Percentiles rank a stretch among this genome's conserved stretches.
These are phyloP conservation scores for Eurystomus gularis DNA, from an alignment of 2,113 vertebrate species.

Conservation along the genomic window DNA sequence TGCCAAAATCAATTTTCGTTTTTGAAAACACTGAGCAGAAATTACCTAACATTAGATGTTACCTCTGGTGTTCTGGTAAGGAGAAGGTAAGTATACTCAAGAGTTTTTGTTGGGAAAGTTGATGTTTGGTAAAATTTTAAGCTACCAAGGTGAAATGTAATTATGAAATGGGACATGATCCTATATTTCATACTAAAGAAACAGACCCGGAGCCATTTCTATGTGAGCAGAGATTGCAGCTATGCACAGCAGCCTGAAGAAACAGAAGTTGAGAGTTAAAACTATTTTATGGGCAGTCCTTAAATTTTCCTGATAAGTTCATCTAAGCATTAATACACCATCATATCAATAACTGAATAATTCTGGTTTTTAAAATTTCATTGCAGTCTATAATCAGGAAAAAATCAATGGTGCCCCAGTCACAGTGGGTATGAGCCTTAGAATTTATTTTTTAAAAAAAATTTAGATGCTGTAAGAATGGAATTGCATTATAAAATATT, in stretches of 20 bases:
- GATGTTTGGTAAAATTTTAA: background rate
- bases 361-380: background rate
- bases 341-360: background rate
- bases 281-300: background rate
- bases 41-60: background rate
- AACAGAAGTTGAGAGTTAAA: background rate
- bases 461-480: background rate
- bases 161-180: background rate
- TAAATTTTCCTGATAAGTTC: background rate
- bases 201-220: background rate
- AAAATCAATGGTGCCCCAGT: background rate
- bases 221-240: background rate
- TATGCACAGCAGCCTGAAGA: background rate
- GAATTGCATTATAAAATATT: constrained; percentile 46
- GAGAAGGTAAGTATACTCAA: background rate
- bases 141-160: background rate
- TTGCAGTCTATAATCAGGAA: background rate
- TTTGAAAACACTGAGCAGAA: background rate
- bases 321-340: background rate
- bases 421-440: background rate
- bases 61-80: background rate
- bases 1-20: background rate
- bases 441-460: background rate
- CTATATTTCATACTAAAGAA: background rate
- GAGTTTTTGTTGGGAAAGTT: background rate